phyloP scores from a whole-genome alignment of 2,797 vertebrate species.

The Rhinophrynus dorsalis region DNA sequence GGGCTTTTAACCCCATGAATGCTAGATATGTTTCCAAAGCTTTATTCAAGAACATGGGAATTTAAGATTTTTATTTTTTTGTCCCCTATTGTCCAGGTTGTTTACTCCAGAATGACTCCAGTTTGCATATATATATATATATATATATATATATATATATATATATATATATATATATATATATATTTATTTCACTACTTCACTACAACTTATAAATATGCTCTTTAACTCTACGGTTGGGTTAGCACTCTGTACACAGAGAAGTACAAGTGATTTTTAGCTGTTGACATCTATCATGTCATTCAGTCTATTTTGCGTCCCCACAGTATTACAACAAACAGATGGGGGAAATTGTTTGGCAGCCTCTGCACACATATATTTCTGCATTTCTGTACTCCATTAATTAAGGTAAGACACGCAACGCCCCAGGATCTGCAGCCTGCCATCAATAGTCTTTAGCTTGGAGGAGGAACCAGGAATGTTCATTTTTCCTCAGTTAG shows the following conservation, averaged over 20 bases:
- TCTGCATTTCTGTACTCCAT: slow-evolving; percentile 7
- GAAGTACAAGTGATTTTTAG: neutral
- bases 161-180: no score
- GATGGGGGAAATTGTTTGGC: slow-evolving; percentile 15
- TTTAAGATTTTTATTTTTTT: no score
- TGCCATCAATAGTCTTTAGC: neutral
- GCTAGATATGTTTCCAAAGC: no score
- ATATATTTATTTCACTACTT: neutral
- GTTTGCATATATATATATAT: no score
- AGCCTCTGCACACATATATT: neutral
- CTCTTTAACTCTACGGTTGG: neutral
- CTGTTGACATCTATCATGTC: slow-evolving; percentile 1
- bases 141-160: no score
- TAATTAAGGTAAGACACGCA: slow-evolving; percentile 20
- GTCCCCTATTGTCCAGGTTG: no score
- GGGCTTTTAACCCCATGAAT: no score
- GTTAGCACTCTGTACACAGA: neutral
- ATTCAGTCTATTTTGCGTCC: neutral
- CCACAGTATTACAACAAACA: neutral
- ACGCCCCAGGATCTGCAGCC: neutral
- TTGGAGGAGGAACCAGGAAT: neutral
- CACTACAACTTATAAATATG: neutral
- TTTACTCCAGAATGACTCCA: no score
- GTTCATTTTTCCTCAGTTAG: slow-evolving; percentile 2
- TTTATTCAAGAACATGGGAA: no score